phyloP scores from a whole-genome alignment of 1,140 invertebrate species.

The Nomia melanderi region DNA sequence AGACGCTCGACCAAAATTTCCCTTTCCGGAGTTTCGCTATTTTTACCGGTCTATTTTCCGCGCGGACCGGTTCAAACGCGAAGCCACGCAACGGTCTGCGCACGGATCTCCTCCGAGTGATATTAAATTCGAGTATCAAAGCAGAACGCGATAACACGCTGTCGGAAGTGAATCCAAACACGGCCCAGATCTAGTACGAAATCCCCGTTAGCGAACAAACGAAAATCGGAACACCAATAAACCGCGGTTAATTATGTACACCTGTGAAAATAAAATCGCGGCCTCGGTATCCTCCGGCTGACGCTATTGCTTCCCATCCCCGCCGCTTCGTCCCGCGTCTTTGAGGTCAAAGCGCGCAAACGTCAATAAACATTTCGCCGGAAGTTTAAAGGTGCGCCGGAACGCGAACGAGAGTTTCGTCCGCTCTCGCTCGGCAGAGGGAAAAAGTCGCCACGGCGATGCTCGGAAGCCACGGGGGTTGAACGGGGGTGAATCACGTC shows the following conservation, averaged over 20 bases:
- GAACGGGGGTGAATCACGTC: conserved; percentile 65
- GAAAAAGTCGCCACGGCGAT: not conserved
- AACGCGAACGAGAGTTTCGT: conserved; percentile 14
- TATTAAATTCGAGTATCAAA: not conserved
- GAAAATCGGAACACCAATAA: conserved; percentile 37
- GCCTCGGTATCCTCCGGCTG: not conserved
- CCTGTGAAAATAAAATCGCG: conserved; percentile 45
- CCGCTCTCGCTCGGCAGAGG: not conserved
- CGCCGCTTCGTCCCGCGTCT: conserved; percentile 23
- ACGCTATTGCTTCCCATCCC: too few species aligned
- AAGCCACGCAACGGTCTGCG: not conserved
- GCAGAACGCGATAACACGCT: conserved; percentile 1
- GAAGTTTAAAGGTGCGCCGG: conserved; percentile 45
- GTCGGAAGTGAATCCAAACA: not conserved
- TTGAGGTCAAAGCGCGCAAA: conserved; percentile 50
- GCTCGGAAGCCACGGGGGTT: conserved; percentile 3
- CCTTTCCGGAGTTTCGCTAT: not conserved
- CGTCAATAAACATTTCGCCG: conserved; percentile 57
- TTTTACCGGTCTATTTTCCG: conserved; percentile 2
- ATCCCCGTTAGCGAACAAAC: not conserved
- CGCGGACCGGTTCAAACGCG: not conserved
- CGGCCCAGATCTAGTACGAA: not conserved
- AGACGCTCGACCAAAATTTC: not conserved
- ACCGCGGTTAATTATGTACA: conserved; percentile 42
- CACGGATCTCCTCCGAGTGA: not conserved